Evolutionary conservation across 2,888 invertebrate species (phyloP).

Genomic region (Strigamia maritima): DNA sequence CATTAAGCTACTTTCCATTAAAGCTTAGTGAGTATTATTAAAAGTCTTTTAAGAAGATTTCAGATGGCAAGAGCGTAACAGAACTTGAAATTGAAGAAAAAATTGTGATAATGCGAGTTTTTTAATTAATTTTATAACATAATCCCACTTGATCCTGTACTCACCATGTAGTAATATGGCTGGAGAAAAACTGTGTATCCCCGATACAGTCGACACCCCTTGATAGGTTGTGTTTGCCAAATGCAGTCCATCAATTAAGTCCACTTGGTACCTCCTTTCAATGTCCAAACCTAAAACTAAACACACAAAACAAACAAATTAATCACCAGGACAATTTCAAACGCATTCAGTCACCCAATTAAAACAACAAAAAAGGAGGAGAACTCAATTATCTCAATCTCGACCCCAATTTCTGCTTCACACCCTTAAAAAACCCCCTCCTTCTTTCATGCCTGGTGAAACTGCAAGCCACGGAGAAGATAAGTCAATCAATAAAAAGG

Average conservation of each 20-base stretch:
- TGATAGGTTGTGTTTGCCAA: conserved; percentile 70
- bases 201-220: conserved; percentile 45
- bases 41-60: not conserved
- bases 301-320: not conserved
- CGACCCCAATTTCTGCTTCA: not conserved
- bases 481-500: conserved; percentile 6
- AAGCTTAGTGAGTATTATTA: not conserved
- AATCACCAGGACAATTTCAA: not conserved
- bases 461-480: not conserved
- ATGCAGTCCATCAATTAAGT: conserved; percentile 74
- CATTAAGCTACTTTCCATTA: not conserved
- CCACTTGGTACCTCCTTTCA: conserved; percentile 57
- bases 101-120: not conserved
- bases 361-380: not conserved
- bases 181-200: conserved; percentile 44
- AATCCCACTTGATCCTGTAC: not conserved
- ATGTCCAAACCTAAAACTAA: conserved; percentile 42
- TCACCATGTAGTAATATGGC: conserved; percentile 45
- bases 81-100: not conserved
- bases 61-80: not conserved
- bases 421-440: not conserved
- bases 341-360: not conserved
- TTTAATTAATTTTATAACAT: too few species aligned
- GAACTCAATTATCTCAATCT: not conserved
- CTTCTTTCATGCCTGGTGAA: not conserved